Base-by-base conservation (phyloP, 2,888 invertebrate genomes). In the Gasteruption jaculator region DNA sequence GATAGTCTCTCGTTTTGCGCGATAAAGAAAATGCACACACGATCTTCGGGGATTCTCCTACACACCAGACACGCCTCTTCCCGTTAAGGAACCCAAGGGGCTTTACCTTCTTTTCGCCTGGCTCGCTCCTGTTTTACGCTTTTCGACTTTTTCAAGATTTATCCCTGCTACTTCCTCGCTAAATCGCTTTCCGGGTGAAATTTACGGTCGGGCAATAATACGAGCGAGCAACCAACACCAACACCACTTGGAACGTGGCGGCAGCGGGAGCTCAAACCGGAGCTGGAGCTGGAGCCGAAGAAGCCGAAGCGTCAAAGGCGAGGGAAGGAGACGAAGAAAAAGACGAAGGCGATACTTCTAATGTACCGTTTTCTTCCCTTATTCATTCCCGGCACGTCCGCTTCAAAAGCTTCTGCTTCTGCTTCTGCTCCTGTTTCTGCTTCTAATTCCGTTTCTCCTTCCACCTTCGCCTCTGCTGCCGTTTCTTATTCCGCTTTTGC, bases 141-240 rank as follows among this genome's bases (percentile, higher is more conserved):
- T 69, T 68, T 70, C 69, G 68, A 70, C 68, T 67, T 66, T 61
- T 64, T 58, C 62, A 62, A 66, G 69, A 70, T 70, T 70, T 70
- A 70, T 70, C 63, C 63, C 57, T 57, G 58, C 56, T 58, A 65
- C 65, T 68, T 67, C 63, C 65, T 66, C 61, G 69, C 65, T 70
- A 69, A 70, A 70, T 70, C 69, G 69, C 63, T 66, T 69, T 68
- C 67, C 66, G 62, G 64, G 53, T 54, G 56, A 63, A 69, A 70
- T 70, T 68, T 69, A 70, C 67, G 67, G 61, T 61, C 62, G 61
- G 56, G 68, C 63, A 66, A 65, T 67, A 64, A 65, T 65, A 66
- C 61, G 62, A 64, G 63, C 63, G 61, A 55, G 57, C 46, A 43
- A 48, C 49, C 15, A 8, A 4, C 8, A 24, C 36, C 15, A 12